Conservation (phyloP, 2,113 vertebrate species). For the Rhegmatorhina hoffmannsi region DNA sequence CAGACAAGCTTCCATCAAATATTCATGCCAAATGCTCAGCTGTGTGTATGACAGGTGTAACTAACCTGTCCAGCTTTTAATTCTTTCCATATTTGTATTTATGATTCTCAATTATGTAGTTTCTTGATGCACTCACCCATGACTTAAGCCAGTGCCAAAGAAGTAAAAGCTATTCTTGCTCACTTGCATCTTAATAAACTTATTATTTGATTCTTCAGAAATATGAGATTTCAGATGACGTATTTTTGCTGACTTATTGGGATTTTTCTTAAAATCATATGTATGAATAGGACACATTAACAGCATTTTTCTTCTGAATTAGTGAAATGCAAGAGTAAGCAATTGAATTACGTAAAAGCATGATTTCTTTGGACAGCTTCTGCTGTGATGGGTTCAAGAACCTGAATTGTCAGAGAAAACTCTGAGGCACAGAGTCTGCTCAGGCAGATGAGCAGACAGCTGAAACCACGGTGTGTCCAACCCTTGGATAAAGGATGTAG, state of each 20-base stretch:
- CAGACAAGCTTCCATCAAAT: background rate
- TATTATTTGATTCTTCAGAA: background rate
- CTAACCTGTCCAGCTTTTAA: background rate
- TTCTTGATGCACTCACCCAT: background rate
- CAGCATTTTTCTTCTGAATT: background rate
- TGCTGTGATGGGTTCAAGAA: background rate
- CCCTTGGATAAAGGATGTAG: fast-evolving
- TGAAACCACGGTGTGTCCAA: fast-evolving
- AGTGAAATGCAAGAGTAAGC: background rate
- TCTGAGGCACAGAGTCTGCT: background rate
- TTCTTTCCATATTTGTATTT: background rate
- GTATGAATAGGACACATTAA: background rate
- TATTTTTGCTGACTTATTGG: background rate
- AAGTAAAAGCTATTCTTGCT: background rate
- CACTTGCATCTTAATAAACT: background rate
- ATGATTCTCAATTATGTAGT: background rate
- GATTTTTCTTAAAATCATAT: background rate
- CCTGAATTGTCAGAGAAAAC: background rate
- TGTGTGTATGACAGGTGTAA: background rate
- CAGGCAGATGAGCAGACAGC: background rate
- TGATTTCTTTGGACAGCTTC: background rate
- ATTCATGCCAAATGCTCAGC: background rate
- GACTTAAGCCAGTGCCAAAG: background rate
- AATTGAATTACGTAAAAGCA: background rate
- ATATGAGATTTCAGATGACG: background rate